phyloP scores from a whole-genome alignment of 2,888 invertebrate species.

The Zhengitettix transpicula region DNA sequence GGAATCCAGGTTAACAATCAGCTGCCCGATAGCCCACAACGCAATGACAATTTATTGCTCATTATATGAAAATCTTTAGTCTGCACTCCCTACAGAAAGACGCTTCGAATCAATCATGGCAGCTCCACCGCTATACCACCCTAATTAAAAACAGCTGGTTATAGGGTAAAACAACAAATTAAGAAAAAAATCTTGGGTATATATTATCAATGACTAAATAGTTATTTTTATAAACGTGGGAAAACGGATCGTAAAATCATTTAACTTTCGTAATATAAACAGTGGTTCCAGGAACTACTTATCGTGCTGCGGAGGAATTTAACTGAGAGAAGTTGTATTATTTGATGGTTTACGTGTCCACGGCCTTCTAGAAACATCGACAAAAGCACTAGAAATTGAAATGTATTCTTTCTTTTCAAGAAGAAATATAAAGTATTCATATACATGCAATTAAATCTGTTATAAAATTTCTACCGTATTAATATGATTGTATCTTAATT shows the following conservation, averaged over 20 bases:
- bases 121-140: slow-evolving; percentile 12
- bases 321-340: neutral
- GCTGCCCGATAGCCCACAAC: slow-evolving; percentile 1
- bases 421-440: no score
- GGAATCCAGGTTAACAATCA: slow-evolving; percentile 3
- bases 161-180: neutral
- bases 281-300: neutral
- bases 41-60: slow-evolving; percentile 3
- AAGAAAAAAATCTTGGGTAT: neutral
- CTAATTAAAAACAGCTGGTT: slow-evolving; percentile 13
- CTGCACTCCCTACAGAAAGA: slow-evolving; percentile 14
- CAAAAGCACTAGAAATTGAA: neutral
- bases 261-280: neutral
- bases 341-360: slow-evolving; percentile 8
- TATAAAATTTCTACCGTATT: no score
- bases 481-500: no score
- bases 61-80: slow-evolving; percentile 9
- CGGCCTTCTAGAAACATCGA: slow-evolving; percentile 1
- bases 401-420: neutral
- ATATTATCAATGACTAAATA: neutral
- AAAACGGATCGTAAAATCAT: neutral
- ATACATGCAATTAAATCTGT: no score
- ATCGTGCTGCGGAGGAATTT: slow-evolving; percentile 9
- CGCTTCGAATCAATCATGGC: slow-evolving; percentile 23
- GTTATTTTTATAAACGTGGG: neutral